Base-by-base conservation (phyloP, 2,797 vertebrate species). In the Mormyrus hasselquistii region DNA sequence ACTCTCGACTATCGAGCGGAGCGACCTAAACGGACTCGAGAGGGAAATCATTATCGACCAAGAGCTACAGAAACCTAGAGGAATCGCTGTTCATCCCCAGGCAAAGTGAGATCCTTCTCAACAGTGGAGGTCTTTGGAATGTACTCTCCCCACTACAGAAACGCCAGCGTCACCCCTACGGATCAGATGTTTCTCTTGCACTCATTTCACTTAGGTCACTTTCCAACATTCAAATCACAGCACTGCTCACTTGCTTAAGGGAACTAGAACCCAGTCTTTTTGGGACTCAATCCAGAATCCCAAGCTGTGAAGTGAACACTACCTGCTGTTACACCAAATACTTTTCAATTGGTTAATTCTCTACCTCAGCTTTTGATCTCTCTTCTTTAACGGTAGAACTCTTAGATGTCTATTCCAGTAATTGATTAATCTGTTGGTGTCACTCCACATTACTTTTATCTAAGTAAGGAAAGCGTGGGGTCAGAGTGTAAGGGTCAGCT, bases 41-140 rank as follows among this genome's bases (percentile, higher is more conserved):
- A 96, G 93, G 91, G 93, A 97, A 94, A 93, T 94, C 3, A 90
- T 98, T 89, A 90, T 97, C 83, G 93, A 94, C 50, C 91, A 96
- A 88, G 93, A 92, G 10, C 88, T 97, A 52, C 95, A 96, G 59
- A 96, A 96, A 89, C 98, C 98, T 9, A 95, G 94, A 94, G 98
- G 97, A 91, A 96, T 99, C 76, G 95, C 95, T 34, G 92, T 99
- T 91, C 97, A 99, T 93, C 98, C 98, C 4, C 92, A 95, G 91
- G 95, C 93, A 90, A 96, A 97, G 98, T 99, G 96, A 96, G 41
- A 49, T 5, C 47, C 19, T 34, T 65, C 86, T 47, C 59, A 41
- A 25, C 86, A n/a, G 10, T 3, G 41, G n/a, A 62, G 14, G 55
- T 65, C 14, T 87, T 47, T 19, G 49, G 89, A 83, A 41, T 41